Percentiles rank a stretch among this genome's conserved stretches.
These are phyloP conservation scores for Orgyia antiqua DNA, from an alignment of 2,888 invertebrate species.

Conservation along the genomic window DNA sequence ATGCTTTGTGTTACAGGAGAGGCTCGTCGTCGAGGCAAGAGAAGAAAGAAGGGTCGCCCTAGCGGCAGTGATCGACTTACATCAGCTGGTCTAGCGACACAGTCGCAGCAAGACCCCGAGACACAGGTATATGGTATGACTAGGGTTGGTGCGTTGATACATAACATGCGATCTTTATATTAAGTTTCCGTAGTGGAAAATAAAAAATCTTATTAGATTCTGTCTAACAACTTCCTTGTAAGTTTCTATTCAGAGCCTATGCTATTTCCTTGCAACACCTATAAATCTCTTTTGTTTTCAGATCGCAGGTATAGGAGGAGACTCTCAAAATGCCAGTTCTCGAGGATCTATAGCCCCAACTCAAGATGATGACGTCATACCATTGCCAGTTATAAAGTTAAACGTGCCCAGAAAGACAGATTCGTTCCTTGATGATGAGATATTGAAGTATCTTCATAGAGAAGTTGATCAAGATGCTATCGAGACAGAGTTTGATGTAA, in stretches of 20 bases:
- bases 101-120: constrained; percentile 81
- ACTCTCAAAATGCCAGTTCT: constrained; percentile 83
- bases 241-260: too few species aligned
- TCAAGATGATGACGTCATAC: constrained; percentile 48
- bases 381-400: constrained; percentile 42
- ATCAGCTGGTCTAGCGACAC: constrained; percentile 68
- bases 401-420: constrained; percentile 41
- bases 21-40: constrained; percentile 76
- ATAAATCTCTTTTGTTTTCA: constrained; percentile 24
- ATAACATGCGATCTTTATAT: not conserved
- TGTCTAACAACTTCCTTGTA: too few species aligned
- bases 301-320: constrained; percentile 80
- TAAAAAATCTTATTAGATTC: too few species aligned
- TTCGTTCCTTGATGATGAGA: constrained; percentile 78
- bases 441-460: constrained; percentile 81
- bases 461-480: constrained; percentile 83
- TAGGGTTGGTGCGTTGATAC: not conserved
- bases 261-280: too few species aligned
- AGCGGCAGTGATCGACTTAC: constrained; percentile 68
- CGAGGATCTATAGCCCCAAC: constrained; percentile 80
- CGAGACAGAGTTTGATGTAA: constrained; percentile 82
- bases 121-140: constrained; percentile 73
- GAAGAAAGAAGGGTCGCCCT: constrained; percentile 73
- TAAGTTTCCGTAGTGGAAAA: not conserved
- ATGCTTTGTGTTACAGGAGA: too few species aligned